phyloP scores from a whole-genome alignment of 1,140 invertebrate genomes.

The fruit fly (Drosophila melanogaster) region Release_6_plus_ISO1_MT NT_033779.5:16900501-16901000 shows the following conservation, averaged over 20 bases:
- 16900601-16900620: background rate
- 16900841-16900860: constrained; percentile 53
- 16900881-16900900: constrained; percentile 47
- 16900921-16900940: constrained; percentile 47
- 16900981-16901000: constrained; percentile 52
- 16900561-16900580: constrained; percentile 10
- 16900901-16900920: constrained; percentile 63
- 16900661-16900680: constrained; percentile 1
- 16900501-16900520: too few relatives aligned
- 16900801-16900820: constrained; percentile 69
- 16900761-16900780: constrained; percentile 47
- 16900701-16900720: background rate
- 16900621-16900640: constrained; percentile 9
- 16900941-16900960: constrained; percentile 39
- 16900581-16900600: constrained; percentile 14
- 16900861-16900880: constrained; percentile 3
- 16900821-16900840: constrained; percentile 74
- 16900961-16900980: constrained; percentile 11
- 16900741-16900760: constrained; percentile 81
- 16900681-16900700: constrained; percentile 24
- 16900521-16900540: background rate
- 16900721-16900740: constrained; percentile 57
- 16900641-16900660: background rate
- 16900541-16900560: constrained; percentile 2
- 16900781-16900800: constrained; percentile 74